These are phyloP conservation scores for Sarcophaga bullata DNA, from an alignment of 1,140 invertebrate species.

Conservation along the genomic window DNA sequence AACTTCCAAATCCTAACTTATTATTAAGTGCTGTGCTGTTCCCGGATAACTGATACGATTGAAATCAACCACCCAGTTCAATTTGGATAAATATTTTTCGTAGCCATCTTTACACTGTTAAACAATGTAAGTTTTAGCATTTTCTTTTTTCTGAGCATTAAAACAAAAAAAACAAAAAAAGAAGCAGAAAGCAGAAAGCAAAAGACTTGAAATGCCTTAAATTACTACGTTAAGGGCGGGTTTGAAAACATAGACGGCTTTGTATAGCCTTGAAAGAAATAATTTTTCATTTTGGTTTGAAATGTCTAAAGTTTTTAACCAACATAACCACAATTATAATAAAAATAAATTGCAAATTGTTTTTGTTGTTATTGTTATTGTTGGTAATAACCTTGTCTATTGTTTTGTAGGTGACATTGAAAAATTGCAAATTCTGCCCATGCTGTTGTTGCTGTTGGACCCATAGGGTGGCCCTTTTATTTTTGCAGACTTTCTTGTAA, in stretches of 20 bases:
- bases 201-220: no score
- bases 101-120: background rate
- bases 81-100: constrained; percentile 28
- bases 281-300: no score
- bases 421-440: background rate
- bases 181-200: no score
- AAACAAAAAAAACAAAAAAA: no score
- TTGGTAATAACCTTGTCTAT: constrained; percentile 16
- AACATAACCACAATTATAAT: background rate
- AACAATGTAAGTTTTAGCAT: constrained; percentile 27
- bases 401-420: constrained; percentile 33
- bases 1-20: no score
- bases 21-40: no score
- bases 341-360: constrained; percentile 6
- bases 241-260: no score
- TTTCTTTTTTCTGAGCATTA: background rate
- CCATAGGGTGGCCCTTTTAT: constrained; percentile 6
- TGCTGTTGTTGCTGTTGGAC: background rate
- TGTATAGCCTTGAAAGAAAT: no score
- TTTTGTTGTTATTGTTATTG: no score
- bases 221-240: no score
- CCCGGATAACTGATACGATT: background rate
- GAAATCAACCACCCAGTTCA: constrained; percentile 19
- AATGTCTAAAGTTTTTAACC: no score
- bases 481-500: background rate